These are phyloP conservation scores for Drosophila littoralis DNA, from an alignment of 1,140 invertebrate genomes.

Conservation along the genomic window DNA sequence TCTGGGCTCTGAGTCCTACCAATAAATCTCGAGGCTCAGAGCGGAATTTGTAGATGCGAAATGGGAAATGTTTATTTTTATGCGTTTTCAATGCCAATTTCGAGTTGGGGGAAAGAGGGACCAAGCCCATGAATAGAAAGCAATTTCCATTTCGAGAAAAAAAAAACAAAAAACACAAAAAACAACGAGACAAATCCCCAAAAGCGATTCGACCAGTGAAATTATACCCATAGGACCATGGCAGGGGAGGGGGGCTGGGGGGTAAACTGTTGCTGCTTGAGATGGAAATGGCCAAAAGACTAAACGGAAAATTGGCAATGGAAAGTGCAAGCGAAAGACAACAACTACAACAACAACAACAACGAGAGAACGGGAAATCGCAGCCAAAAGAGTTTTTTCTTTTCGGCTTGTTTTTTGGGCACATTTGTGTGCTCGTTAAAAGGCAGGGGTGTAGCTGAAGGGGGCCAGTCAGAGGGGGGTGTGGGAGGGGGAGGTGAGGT, in stretches of 20 bases:
- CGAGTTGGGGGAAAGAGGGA: background rate
- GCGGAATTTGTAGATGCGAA: slow-evolving; percentile 75
- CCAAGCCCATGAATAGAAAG: slow-evolving; percentile 37
- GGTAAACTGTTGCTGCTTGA: slow-evolving; percentile 49
- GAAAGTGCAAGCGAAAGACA: slow-evolving; percentile 56
- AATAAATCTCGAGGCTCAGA: slow-evolving; percentile 62
- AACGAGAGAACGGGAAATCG: slow-evolving; percentile 3
- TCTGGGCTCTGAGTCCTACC: background rate
- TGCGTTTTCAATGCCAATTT: slow-evolving; percentile 73
- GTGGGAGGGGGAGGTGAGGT: background rate
- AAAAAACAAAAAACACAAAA: background rate
- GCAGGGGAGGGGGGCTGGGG: background rate
- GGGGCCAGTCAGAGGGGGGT: background rate
- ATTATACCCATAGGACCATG: slow-evolving; percentile 79
- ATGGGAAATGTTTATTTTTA: slow-evolving; percentile 78
- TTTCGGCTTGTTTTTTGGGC: slow-evolving; percentile 47
- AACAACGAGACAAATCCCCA: slow-evolving; percentile 59
- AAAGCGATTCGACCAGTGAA: slow-evolving; percentile 82
- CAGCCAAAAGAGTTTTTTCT: slow-evolving; percentile 57
- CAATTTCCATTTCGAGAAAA: slow-evolving; percentile 70
- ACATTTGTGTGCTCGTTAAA: slow-evolving; percentile 73
- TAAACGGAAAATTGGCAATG: slow-evolving; percentile 47
- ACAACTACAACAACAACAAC: slow-evolving; percentile 1
- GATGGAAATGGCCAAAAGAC: slow-evolving; percentile 59
- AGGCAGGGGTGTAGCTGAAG: background rate